phyloP scores from a whole-genome alignment of 2,888 invertebrate species.

The Lasioglossum oenotherae region DNA sequence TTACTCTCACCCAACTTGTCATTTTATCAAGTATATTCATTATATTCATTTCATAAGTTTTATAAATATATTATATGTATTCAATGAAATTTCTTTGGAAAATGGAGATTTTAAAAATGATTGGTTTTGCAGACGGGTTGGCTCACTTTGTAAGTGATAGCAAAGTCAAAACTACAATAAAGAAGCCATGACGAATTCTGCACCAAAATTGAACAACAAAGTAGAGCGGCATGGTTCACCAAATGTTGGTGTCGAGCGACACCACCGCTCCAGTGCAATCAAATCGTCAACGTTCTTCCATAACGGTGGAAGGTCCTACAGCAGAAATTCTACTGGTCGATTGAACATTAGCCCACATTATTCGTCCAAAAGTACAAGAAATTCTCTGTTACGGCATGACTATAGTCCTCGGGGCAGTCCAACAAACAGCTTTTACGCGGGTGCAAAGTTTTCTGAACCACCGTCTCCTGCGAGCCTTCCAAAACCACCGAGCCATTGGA shows the following conservation, averaged over 20 bases:
- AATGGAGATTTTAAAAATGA: not conserved
- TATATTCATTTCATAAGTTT: not conserved
- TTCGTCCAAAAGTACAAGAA: conserved; percentile 72
- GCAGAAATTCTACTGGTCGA: conserved; percentile 70
- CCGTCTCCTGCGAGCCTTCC: conserved; percentile 92
- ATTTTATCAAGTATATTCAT: not conserved
- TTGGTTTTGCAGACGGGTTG: conserved; percentile 57
- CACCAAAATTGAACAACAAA: conserved; percentile 80
- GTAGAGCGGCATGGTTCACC: conserved; percentile 81
- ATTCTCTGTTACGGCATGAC: conserved; percentile 71
- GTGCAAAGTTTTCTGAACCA: conserved; percentile 93
- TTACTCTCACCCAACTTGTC: not conserved
- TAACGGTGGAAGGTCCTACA: conserved; percentile 64
- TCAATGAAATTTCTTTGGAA: not conserved
- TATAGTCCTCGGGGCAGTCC: conserved; percentile 81
- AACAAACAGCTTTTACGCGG: conserved; percentile 86
- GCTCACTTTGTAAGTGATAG: conserved; percentile 40
- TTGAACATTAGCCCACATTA: conserved; percentile 78
- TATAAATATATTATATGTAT: too few species aligned
- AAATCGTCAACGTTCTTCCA: conserved; percentile 76
- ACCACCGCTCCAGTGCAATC: conserved; percentile 65
- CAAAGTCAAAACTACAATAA: conserved; percentile 17
- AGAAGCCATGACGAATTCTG: conserved; percentile 81
- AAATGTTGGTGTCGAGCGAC: conserved; percentile 76
- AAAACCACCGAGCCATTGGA: conserved; percentile 93